phyloP scores from a whole-genome alignment of 2,797 vertebrate species.

The Pipistrellus pygmaeus region DNA sequence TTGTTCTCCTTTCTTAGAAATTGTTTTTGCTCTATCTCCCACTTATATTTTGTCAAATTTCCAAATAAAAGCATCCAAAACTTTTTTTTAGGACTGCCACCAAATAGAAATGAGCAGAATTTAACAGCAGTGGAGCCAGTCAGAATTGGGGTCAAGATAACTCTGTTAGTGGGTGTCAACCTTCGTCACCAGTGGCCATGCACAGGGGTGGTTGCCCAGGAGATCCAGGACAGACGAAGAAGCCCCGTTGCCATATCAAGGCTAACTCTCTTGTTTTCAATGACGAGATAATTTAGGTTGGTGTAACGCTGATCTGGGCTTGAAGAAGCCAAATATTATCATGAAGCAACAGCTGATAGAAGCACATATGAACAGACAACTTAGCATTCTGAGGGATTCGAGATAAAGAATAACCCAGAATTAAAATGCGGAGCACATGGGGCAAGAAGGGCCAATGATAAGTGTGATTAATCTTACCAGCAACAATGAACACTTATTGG shows the following conservation, averaged over 20 bases:
- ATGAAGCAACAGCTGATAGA: neutral
- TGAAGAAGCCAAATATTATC: neutral
- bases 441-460: neutral
- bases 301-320: neutral
- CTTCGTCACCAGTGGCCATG: neutral
- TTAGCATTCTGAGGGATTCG: neutral
- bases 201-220: no score
- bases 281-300: neutral
- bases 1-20: conserved; percentile 3
- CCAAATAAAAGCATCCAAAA: neutral
- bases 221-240: neutral
- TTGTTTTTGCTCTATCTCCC: neutral
- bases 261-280: neutral
- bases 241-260: neutral
- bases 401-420: conserved; percentile 21
- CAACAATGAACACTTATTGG: neutral
- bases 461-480: neutral
- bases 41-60: conserved; percentile 29
- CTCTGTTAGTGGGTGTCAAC: neutral
- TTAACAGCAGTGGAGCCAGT: neutral
- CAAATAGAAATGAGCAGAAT: neutral
- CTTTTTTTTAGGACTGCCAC: neutral
- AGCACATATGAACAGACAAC: neutral
- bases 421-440: neutral
- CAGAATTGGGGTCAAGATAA: neutral